phyloP scores from a whole-genome alignment of 1,140 invertebrate species.

The Micrasema minimum region DNA sequence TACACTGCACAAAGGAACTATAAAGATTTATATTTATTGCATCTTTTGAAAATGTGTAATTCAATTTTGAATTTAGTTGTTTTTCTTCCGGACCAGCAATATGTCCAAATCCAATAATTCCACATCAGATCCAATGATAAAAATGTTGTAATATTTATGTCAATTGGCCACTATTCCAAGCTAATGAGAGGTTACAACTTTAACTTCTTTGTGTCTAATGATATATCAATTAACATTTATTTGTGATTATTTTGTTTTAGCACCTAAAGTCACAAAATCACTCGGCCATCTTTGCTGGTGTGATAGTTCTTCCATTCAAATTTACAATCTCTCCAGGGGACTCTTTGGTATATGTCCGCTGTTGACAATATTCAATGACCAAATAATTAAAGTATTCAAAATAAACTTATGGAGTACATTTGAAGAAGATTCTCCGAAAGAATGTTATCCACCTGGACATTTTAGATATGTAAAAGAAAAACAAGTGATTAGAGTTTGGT shows the following conservation, averaged over 20 bases:
- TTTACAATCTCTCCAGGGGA: slow-evolving; percentile 76
- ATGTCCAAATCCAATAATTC: no score
- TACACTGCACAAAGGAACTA: no score
- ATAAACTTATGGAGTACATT: slow-evolving; percentile 55
- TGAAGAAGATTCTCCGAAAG: slow-evolving; percentile 25
- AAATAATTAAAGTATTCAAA: slow-evolving; percentile 55
- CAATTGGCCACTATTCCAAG: no score
- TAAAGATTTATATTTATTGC: no score
- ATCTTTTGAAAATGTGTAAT: no score
- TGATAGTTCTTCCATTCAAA: slow-evolving; percentile 68
- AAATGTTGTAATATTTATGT: no score
- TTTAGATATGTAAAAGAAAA: slow-evolving; percentile 66
- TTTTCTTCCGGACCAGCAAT: no score
- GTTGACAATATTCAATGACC: slow-evolving; percentile 69
- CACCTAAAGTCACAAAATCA: slow-evolving; percentile 73
- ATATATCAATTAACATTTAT: no score
- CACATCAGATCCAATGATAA: no score
- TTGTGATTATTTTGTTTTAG: slow-evolving; percentile 64
- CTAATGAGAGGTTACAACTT: no score
- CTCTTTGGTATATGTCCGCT: slow-evolving; percentile 73
- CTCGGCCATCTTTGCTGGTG: slow-evolving; percentile 74
- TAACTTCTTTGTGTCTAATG: no score
- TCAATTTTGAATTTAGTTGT: no score
- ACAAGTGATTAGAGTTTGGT: slow-evolving; percentile 68
- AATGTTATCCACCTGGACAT: slow-evolving; percentile 57